Base-by-base conservation (phyloP, 2,797 vertebrate genomes). In the Sebastes taczanowskii region DNA sequence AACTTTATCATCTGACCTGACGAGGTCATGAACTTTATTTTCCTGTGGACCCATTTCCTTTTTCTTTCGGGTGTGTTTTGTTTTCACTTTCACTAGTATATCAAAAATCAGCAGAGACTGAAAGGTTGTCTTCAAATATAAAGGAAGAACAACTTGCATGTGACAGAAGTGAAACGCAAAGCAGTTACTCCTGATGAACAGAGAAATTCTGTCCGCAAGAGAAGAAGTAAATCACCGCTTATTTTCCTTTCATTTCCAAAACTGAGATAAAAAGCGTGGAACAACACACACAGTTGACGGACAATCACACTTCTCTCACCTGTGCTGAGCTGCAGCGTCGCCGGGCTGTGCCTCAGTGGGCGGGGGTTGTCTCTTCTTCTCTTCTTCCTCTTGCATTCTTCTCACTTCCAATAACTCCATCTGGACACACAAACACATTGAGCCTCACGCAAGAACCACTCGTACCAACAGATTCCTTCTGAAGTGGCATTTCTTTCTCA, bases 401-500 rank as follows among this genome's bases (percentile, higher is more conserved):
- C 98, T 97, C 87, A 99, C 97, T 95, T 99, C 98, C 96, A 98
- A 83, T 89, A 99, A 95, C 85, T 99, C 98, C 97, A 99, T 93
- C 98, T 99, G 84, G 2, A 80, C 22, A 9, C 56, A 84, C 11
- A 70, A 6, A 69, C 42, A 74, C 66, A 73, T 0, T 1, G 1
- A 20, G 30, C 4, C 35, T 34, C n/a, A 30, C 4, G 8, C 9
- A 2, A n/a, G 7, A 58, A 42, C 6, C 58, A 56, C 55, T 59
- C 8, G 2, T 18, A 32, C 25, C 1, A 25, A 25, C 22, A 25
- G 9, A 67, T 22, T 52, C 11, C 27, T 67, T 11, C 27, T 8
- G 1, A 30, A 30, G 20, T 1, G 1, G 18, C 11, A 9, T 11
- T 30, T 52, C 6, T n/a, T 7, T 66, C 64, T 49, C 1, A 20